A percentile compares a stretch with the other conserved stretches of the same genome.
phyloP scores from a whole-genome alignment of 2,888 invertebrate species.

The Drosophila borealis region DNA sequence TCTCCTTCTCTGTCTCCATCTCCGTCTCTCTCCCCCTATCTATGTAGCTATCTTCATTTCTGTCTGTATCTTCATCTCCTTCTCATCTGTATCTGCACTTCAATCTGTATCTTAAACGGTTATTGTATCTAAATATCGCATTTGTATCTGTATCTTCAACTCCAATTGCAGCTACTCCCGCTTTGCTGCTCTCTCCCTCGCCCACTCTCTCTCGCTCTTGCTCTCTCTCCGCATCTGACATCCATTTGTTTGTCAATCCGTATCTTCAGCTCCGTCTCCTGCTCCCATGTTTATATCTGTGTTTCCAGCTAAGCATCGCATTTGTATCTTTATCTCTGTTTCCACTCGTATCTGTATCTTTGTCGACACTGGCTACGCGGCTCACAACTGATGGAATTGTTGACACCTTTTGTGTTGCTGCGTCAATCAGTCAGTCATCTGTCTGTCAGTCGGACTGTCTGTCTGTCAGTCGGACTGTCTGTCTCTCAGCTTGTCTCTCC shows the following conservation, averaged over 20 bases:
- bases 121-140: background rate
- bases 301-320: constrained; percentile 6
- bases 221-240: no score
- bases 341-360: background rate
- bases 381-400: constrained; percentile 47
- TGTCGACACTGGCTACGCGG: background rate
- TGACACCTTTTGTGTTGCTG: constrained; percentile 54
- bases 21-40: background rate
- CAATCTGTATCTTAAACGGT: background rate
- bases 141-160: constrained; percentile 1
- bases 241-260: background rate
- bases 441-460: background rate
- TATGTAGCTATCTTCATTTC: constrained; percentile 4
- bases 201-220: no score
- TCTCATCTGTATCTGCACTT: constrained; percentile 4
- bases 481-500: background rate
- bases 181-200: no score
- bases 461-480: constrained; percentile 1
- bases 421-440: constrained; percentile 22
- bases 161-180: background rate
- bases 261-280: background rate
- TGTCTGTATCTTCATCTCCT: constrained; percentile 6
- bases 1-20: constrained; percentile 1
- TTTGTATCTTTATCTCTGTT: constrained; percentile 9
- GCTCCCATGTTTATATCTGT: background rate